Evolutionary conservation across 2,888 invertebrate genomes (phyloP).

Genomic region (Nematopogon swammerdamellus): DNA sequence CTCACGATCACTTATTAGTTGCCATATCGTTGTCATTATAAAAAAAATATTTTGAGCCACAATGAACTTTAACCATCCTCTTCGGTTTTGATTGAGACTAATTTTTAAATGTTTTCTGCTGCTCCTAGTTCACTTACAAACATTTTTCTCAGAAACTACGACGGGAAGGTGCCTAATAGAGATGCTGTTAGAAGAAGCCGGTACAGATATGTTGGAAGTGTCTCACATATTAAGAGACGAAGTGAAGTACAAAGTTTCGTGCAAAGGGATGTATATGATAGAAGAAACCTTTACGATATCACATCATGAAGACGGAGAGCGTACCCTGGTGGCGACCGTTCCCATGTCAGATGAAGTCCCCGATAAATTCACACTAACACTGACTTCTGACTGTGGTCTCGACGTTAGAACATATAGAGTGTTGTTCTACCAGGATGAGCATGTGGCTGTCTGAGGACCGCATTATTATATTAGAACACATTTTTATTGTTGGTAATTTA

Average conservation of each 20-base stretch:
- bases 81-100: too few species aligned
- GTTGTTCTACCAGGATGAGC: slow-evolving; percentile 21
- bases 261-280: slow-evolving; percentile 24
- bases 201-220: slow-evolving; percentile 34
- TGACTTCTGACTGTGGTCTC: slow-evolving; percentile 44
- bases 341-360: slow-evolving; percentile 21
- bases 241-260: slow-evolving; percentile 25
- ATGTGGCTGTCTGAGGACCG: neutral
- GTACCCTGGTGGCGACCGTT: slow-evolving; percentile 29
- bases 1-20: too few species aligned
- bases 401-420: slow-evolving; percentile 42
- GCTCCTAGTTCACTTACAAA: too few species aligned
- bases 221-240: slow-evolving; percentile 31
- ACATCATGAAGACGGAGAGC: slow-evolving; percentile 25
- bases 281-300: slow-evolving; percentile 24
- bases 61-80: too few species aligned
- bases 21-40: too few species aligned
- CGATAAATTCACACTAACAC: slow-evolving; percentile 32
- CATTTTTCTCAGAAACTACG: slow-evolving; percentile 22
- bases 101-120: too few species aligned
- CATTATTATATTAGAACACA: too few species aligned
- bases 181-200: slow-evolving; percentile 36
- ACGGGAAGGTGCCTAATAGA: slow-evolving; percentile 34
- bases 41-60: too few species aligned
- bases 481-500: too few species aligned